Evolutionary conservation across 2,888 invertebrate genomes (phyloP).

Genomic region (Galerucella nymphaeae): DNA sequence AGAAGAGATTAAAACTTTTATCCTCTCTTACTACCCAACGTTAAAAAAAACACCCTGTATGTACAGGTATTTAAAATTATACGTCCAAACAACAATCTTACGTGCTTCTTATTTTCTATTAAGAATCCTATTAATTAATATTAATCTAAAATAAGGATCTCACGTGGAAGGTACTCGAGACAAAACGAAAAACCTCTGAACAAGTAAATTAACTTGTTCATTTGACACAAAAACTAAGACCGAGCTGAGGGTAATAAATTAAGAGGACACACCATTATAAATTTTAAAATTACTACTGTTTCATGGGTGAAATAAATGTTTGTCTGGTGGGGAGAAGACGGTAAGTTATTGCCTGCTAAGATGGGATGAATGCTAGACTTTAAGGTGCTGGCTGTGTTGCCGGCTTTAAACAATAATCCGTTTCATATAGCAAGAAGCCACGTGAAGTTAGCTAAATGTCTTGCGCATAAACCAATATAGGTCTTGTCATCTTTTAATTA

Average conservation of each 20-base stretch:
- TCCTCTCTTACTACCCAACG: no score
- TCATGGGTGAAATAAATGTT: conserved; percentile 45
- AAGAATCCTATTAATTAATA: conserved; percentile 30
- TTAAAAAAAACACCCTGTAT: not conserved
- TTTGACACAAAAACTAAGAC: conserved; percentile 34
- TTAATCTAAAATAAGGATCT: conserved; percentile 33
- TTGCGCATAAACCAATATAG: no score
- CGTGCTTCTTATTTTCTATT: conserved; percentile 21
- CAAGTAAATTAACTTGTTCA: conserved; percentile 46
- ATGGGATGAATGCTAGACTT: conserved; percentile 15
- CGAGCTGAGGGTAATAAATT: conserved; percentile 40
- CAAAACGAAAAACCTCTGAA: conserved; percentile 33
- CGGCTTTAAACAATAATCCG: not conserved
- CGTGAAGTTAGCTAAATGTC: no score
- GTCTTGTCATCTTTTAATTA: no score
- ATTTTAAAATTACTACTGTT: conserved; percentile 50
- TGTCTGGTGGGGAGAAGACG: conserved; percentile 35
- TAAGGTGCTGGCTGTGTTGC: conserved; percentile 1
- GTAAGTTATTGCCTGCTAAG: conserved; percentile 44
- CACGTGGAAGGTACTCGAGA: conserved; percentile 21
- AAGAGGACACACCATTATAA: conserved; percentile 40
- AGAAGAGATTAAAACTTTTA: no score
- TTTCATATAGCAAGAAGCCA: no score
- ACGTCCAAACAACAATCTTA: not conserved
- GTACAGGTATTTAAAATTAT: not conserved